Conservation (phyloP, 2,888 invertebrate genomes). For the Oscheius sp. region DNA sequence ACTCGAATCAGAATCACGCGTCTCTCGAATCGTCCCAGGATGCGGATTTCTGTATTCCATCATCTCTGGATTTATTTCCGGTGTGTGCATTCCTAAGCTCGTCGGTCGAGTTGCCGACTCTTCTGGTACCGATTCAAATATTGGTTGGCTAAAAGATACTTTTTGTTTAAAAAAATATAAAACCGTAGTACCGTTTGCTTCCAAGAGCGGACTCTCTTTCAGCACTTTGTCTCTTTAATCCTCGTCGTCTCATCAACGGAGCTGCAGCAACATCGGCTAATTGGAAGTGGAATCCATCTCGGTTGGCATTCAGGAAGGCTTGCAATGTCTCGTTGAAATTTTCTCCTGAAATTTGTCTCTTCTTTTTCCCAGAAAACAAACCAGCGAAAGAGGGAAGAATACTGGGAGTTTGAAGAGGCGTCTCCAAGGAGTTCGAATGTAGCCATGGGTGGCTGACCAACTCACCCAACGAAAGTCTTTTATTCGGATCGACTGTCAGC, state of each 20-base stretch:
- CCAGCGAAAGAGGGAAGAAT: slow-evolving; percentile 63
- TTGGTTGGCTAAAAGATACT: slow-evolving; percentile 34
- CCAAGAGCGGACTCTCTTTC: slow-evolving; percentile 35
- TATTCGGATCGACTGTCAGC: slow-evolving; percentile 81
- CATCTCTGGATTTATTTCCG: slow-evolving; percentile 35
- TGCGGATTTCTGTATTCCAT: slow-evolving; percentile 56
- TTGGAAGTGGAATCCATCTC: slow-evolving; percentile 78
- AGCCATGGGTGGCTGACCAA: slow-evolving; percentile 80
- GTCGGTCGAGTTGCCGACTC: slow-evolving; percentile 49
- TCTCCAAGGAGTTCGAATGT: slow-evolving; percentile 62
- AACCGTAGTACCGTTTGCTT: not conserved
- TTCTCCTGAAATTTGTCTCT: slow-evolving; percentile 59
- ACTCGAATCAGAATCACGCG: slow-evolving; percentile 54
- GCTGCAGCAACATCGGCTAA: slow-evolving; percentile 74
- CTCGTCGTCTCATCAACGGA: slow-evolving; percentile 57
- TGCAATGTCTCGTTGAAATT: slow-evolving; percentile 77
- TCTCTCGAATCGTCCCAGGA: slow-evolving; percentile 55
- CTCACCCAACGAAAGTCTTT: slow-evolving; percentile 79
- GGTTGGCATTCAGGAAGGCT: slow-evolving; percentile 79
- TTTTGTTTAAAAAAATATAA: not conserved
- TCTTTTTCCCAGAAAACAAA: no score
- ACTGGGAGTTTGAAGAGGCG: slow-evolving; percentile 70
- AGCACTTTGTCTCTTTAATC: slow-evolving; percentile 56
- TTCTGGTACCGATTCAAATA: slow-evolving; percentile 54
- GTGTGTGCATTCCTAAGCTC: slow-evolving; percentile 40